Percentiles rank a stretch among this genome's conserved stretches.
These are phyloP conservation scores for Drosophila erecta DNA, from an alignment of 1,140 invertebrate species.

Conservation along the genomic window DNA sequence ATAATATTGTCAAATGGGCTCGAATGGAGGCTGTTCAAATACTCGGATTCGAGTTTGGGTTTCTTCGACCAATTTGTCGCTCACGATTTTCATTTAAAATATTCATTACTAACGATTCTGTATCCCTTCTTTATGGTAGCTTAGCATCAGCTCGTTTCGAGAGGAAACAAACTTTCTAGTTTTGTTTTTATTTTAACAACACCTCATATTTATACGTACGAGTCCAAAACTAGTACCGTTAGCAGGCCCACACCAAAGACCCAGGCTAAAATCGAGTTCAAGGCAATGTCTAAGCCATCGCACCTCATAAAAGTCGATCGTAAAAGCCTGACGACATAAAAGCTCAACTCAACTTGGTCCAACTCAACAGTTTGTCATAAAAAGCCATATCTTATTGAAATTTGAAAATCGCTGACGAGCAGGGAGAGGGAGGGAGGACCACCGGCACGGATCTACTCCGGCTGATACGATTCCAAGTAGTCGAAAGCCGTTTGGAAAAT, in stretches of 20 bases:
- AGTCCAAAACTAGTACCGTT: constrained; percentile 60
- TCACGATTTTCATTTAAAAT: background rate
- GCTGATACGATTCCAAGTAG: constrained; percentile 69
- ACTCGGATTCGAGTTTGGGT: background rate
- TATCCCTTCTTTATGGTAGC: background rate
- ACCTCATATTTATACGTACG: constrained; percentile 55
- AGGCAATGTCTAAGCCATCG: constrained; percentile 81
- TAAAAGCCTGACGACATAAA: constrained; percentile 67
- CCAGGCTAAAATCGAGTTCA: constrained; percentile 59
- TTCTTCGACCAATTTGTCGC: constrained; percentile 20
- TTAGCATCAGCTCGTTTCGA: constrained; percentile 2
- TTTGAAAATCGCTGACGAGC: constrained; percentile 33
- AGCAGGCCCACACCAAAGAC: constrained; percentile 38
- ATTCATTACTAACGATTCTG: background rate
- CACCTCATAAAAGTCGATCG: constrained; percentile 75
- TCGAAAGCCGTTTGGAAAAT: constrained; percentile 65
- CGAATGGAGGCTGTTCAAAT: background rate
- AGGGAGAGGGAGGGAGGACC: constrained; percentile 38
- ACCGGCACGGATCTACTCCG: constrained; percentile 47
- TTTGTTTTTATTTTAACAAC: constrained; percentile 40
- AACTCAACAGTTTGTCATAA: constrained; percentile 45
- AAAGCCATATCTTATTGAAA: constrained; percentile 60
- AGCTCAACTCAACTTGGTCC: constrained; percentile 47
- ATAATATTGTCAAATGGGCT: constrained; percentile 36
- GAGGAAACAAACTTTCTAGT: constrained; percentile 52